phyloP scores from a whole-genome alignment of 2,113 vertebrate species.

The Gallinago jamesoni region DNA sequence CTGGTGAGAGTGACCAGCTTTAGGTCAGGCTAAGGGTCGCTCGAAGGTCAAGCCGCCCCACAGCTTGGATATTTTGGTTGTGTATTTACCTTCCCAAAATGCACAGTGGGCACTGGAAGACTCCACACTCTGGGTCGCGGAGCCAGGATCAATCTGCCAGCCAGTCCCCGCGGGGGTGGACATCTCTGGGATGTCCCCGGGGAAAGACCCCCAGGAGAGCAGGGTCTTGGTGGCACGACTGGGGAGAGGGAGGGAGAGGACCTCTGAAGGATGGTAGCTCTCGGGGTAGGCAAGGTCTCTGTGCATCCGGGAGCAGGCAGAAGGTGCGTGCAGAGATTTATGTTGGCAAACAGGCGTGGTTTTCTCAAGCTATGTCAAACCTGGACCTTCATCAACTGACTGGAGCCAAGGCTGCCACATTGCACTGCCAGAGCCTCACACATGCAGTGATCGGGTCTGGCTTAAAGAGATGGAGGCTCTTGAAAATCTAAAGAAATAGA shows the following conservation, averaged over 20 bases:
- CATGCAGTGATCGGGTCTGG: neutral
- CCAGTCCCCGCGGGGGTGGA: accelerated
- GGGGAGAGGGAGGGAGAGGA: neutral
- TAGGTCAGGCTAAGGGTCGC: conserved; percentile 86
- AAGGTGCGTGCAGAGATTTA: neutral
- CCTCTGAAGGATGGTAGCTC: neutral
- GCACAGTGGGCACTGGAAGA: neutral
- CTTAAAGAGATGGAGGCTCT: neutral
- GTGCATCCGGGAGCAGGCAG: neutral
- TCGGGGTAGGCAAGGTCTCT: neutral
- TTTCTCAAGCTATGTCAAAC: neutral
- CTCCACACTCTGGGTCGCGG: accelerated
- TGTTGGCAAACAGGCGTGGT: neutral
- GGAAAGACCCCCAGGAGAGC: neutral
- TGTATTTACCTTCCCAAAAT: conserved; percentile 81
- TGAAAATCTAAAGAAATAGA: neutral
- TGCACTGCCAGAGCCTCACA: neutral
- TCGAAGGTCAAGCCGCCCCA: conserved; percentile 85
- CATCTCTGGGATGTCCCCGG: neutral
- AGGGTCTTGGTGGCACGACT: neutral
- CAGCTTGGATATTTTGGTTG: conserved; percentile 73
- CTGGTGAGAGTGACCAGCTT: conserved; percentile 84
- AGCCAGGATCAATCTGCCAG: neutral
- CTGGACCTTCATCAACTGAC: neutral
- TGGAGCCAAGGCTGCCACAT: neutral